phyloP scores from a whole-genome alignment of 2,113 vertebrate genomes.

The Sorex fumeus region DNA sequence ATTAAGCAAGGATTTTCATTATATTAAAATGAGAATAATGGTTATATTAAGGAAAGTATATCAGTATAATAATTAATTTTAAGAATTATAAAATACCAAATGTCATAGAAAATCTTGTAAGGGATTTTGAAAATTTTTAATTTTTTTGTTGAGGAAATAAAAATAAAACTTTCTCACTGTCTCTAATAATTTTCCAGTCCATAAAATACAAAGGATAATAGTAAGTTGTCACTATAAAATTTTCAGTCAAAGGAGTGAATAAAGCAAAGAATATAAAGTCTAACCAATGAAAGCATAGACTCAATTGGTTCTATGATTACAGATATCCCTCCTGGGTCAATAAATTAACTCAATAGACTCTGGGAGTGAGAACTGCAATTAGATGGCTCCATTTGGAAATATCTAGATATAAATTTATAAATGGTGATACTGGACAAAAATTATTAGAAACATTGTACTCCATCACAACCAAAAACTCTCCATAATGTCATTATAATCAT shows the following conservation, averaged over 20 bases:
- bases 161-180: neutral
- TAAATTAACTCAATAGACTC: neutral
- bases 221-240: neutral
- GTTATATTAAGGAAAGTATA: conserved; percentile 30
- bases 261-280: neutral
- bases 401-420: conserved; percentile 8
- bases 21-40: conserved; percentile 34
- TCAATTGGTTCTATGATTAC: neutral
- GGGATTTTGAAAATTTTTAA: conserved; percentile 10
- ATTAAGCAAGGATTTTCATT: neutral
- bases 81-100: conserved; percentile 14
- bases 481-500: too few relatives aligned
- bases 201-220: neutral
- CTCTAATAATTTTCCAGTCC: neutral
- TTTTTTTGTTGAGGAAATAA: neutral
- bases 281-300: neutral
- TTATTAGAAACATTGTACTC: too few relatives aligned
- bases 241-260: neutral
- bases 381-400: neutral
- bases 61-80: neutral
- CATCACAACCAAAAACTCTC: too few relatives aligned
- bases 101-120: conserved; percentile 3
- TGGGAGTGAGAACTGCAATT: neutral
- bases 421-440: neutral
- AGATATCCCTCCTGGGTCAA: neutral